These are phyloP conservation scores for Laupala kohalensis DNA, from an alignment of 1,140 invertebrate species.

Conservation along the genomic window DNA sequence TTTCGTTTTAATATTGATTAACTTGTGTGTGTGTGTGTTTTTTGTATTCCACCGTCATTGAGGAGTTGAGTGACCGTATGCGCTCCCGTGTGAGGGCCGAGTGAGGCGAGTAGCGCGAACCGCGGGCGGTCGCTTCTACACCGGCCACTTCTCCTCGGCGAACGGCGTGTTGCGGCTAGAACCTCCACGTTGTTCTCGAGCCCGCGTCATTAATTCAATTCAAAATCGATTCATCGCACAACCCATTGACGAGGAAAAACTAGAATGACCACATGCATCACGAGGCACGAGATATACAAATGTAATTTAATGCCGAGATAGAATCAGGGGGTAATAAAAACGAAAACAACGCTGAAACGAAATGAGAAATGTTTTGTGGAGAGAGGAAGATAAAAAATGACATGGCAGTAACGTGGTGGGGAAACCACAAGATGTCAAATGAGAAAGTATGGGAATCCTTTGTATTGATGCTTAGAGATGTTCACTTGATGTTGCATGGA, in stretches of 20 bases:
- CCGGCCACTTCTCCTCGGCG: no score
- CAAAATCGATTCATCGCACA: neutral
- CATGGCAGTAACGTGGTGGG: neutral
- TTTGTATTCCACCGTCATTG: no score
- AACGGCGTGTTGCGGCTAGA: neutral
- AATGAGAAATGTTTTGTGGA: neutral
- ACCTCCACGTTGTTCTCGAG: neutral
- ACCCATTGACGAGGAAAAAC: neutral
- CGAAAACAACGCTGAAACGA: neutral
- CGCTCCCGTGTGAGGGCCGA: no score
- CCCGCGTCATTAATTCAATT: neutral
- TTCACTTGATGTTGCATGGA: no score
- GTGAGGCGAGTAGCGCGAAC: no score
- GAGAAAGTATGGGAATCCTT: no score
- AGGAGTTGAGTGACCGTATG: no score
- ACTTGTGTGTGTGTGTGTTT: no score
- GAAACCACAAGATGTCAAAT: neutral
- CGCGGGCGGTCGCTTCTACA: neutral
- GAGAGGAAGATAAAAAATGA: neutral
- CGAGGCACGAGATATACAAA: neutral
- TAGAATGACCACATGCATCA: neutral
- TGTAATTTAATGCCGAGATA: neutral
- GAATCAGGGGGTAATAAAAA: neutral
- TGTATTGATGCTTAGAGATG: no score
- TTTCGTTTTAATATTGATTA: no score